A percentile compares a stretch with the other conserved stretches of the same genome.
Conservation (phyloP, 2,113 vertebrate genomes). For the Nipponia nippon region DNA sequence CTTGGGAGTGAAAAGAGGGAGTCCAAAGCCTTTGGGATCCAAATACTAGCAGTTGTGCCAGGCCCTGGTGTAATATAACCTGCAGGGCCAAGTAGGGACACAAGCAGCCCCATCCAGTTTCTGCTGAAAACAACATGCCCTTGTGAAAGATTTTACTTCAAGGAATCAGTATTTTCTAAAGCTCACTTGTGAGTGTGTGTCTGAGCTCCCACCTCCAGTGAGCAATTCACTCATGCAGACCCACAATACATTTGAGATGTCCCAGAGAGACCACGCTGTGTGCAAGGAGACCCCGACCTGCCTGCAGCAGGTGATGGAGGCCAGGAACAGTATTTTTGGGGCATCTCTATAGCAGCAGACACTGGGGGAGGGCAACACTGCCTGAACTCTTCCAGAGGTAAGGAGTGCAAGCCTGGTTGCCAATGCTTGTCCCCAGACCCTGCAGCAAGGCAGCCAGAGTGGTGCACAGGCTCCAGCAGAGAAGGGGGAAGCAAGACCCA, state of each 20-base stretch:
- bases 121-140: background rate
- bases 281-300: background rate
- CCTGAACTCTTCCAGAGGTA: background rate
- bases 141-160: background rate
- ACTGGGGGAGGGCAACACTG: background rate
- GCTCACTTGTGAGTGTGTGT: background rate
- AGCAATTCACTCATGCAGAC: background rate
- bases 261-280: background rate
- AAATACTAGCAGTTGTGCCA: background rate
- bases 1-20: background rate
- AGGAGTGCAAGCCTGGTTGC: background rate
- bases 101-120: background rate
- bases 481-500: background rate
- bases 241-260: background rate
- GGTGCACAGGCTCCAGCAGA: background rate
- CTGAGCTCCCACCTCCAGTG: background rate
- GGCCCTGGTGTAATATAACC: background rate
- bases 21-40: background rate
- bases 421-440: background rate
- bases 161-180: background rate
- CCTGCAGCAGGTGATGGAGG: background rate
- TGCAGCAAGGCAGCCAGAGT: background rate
- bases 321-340: background rate
- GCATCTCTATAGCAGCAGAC: background rate
- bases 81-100: background rate